Evolutionary conservation across 1,140 invertebrate species (phyloP), one percentile per base, ranked within the genome.

Genomic region (Drosophila pseudoobscura): DNA sequence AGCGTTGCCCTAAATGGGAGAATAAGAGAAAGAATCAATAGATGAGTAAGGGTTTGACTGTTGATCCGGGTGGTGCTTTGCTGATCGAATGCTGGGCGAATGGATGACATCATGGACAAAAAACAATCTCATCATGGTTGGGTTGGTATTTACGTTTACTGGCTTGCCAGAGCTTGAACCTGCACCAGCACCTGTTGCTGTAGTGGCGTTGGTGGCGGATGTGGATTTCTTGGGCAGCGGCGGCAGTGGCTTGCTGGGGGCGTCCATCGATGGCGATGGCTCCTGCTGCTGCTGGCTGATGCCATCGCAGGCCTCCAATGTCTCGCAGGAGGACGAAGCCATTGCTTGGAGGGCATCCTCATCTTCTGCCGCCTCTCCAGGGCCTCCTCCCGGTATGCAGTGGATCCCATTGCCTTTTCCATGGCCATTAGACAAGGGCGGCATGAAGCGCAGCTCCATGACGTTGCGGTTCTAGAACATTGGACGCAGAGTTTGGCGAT

Each of bases 391-490:
- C 39, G 59, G 41, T 15, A 44, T 56, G 39, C 47, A 45, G 24
- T 20, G 20, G 54, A 11, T 57, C 35, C 47, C 26, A 20, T 50
- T 49, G 26, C 47, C 49, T 31, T 66, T 51, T 22, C 68, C 65
- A 49, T 52, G 57, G n/a, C 60, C 71, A 29, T 62, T 62, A 6
- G 70, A 44, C 35, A 69, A 58, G 2, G 73, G 77, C 29, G 87
- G 89, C 76, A 91, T 64, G 54, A 91, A 91, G 31, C 90, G 90
- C 50, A 91, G 84, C 88, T 91, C 90, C 90, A 91, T 91, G 17
- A 91, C 90, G 53, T 91, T 91, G 60, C 90, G 90, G 78, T 91
- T 91, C 90, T 91, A 87, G 59, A 91, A 91, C 72, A 87, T 71
- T 70, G 78, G 68, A 89, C 71, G 79, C 85, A 85, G 62, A 85